Percentiles rank a stretch among this genome's conserved stretches.
phyloP scores from a whole-genome alignment of 30 jellyfish, hydroid and myxozoan genomes.

The Turritopsis rubra region DNA sequence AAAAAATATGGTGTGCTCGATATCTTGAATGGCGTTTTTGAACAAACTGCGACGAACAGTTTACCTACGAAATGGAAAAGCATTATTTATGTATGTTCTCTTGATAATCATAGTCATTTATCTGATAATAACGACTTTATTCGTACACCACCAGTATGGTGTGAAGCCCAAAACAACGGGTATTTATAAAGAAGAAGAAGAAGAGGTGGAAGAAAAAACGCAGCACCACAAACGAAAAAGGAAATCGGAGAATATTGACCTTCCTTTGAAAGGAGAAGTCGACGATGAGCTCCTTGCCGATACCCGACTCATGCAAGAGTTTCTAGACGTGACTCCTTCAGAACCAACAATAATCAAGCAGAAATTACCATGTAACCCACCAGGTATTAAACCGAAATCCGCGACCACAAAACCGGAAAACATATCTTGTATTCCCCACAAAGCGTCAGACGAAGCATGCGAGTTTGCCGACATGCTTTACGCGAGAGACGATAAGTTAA shows the following conservation, averaged over 20 bases:
- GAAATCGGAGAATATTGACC: not conserved
- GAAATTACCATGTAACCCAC: not conserved
- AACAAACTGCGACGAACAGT: constrained; percentile 2
- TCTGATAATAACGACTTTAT: not conserved
- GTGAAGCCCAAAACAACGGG: not conserved
- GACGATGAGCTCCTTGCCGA: not conserved
- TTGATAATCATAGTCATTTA: not conserved
- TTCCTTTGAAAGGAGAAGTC: not conserved
- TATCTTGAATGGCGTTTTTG: not conserved
- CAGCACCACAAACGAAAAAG: not conserved
- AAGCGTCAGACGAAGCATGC: constrained; percentile 48
- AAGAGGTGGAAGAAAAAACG: not conserved
- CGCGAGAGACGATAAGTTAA: constrained; percentile 29
- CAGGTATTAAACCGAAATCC: not conserved
- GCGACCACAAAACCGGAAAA: not conserved
- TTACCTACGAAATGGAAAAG: not conserved
- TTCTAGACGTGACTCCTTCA: not conserved
- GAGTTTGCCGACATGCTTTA: constrained; percentile 37
- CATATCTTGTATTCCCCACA: constrained; percentile 52
- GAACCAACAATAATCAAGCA: not conserved
- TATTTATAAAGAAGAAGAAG: not conserved
- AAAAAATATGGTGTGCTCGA: not conserved
- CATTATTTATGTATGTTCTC: not conserved
- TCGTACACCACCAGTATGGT: not conserved
- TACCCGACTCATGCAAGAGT: not conserved